These are phyloP conservation scores for Moxostoma hubbsi DNA, from an alignment of 2,797 vertebrate species.

Conservation along the genomic window DNA sequence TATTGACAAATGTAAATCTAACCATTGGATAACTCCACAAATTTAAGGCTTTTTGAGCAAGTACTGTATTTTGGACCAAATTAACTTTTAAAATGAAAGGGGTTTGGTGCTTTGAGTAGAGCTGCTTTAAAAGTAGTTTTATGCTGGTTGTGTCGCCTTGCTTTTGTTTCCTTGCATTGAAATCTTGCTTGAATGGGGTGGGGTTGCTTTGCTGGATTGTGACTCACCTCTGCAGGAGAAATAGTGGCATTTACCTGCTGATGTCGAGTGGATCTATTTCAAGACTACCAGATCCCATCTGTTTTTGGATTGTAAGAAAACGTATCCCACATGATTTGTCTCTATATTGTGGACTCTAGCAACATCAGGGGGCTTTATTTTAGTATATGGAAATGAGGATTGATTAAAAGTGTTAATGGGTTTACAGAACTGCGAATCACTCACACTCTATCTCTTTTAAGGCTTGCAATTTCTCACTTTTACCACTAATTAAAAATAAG, in stretches of 20 bases:
- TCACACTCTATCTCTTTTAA: neutral
- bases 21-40: neutral
- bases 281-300: constrained; percentile 24
- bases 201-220: constrained; percentile 75
- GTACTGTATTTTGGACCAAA: too few relatives aligned
- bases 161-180: neutral
- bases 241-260: constrained; percentile 49
- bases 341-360: neutral
- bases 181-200: constrained; percentile 67
- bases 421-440: neutral
- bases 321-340: neutral
- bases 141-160: neutral
- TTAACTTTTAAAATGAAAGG: neutral
- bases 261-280: constrained; percentile 26
- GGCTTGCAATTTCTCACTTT: too few relatives aligned
- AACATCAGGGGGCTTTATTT: neutral
- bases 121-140: neutral
- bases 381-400: neutral
- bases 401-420: neutral
- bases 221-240: constrained; percentile 83
- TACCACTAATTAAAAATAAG: neutral
- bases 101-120: neutral
- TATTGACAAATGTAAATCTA: neutral
- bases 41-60: neutral
- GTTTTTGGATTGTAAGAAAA: constrained; percentile 4